These are phyloP conservation scores for Lasiommata megera DNA, from an alignment of 2,888 invertebrate genomes.

Conservation along the genomic window DNA sequence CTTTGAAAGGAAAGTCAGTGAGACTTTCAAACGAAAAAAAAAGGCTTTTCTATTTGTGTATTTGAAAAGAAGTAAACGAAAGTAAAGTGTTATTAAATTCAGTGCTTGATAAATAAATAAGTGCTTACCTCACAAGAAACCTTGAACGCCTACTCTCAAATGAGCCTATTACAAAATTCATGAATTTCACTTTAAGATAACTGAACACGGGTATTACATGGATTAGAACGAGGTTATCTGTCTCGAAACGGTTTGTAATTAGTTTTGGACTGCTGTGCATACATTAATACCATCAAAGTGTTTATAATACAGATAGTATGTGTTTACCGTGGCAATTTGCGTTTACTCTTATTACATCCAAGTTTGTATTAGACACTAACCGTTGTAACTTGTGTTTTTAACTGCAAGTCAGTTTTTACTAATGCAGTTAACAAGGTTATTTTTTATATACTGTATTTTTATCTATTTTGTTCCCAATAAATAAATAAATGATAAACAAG, in stretches of 20 bases:
- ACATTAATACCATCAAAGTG: slow-evolving; percentile 5
- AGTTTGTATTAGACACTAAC: neutral
- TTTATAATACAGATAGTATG: neutral
- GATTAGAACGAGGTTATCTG: slow-evolving; percentile 13
- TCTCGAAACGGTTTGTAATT: slow-evolving; percentile 15
- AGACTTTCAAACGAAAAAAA: no score
- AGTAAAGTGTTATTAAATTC: neutral
- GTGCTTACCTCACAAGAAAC: neutral
- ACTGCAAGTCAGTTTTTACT: no score
- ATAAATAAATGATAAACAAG: no score
- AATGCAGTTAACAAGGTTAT: no score
- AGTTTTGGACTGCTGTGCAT: slow-evolving; percentile 15
- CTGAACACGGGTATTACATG: slow-evolving; percentile 10
- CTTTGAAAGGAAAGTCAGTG: neutral
- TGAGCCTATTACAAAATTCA: slow-evolving; percentile 16
- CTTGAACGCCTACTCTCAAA: slow-evolving; percentile 6
- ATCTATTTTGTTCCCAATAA: no score
- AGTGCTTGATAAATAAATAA: neutral
- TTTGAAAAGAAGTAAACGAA: neutral
- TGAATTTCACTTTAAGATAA: slow-evolving; percentile 15
- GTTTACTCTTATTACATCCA: neutral
- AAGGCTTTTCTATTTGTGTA: neutral
- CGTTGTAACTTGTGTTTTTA: no score
- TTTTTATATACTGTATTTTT: no score
- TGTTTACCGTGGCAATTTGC: neutral